phyloP scores from a whole-genome alignment of 1,140 invertebrate genomes.

The Proctacanthus coquilletti region DNA sequence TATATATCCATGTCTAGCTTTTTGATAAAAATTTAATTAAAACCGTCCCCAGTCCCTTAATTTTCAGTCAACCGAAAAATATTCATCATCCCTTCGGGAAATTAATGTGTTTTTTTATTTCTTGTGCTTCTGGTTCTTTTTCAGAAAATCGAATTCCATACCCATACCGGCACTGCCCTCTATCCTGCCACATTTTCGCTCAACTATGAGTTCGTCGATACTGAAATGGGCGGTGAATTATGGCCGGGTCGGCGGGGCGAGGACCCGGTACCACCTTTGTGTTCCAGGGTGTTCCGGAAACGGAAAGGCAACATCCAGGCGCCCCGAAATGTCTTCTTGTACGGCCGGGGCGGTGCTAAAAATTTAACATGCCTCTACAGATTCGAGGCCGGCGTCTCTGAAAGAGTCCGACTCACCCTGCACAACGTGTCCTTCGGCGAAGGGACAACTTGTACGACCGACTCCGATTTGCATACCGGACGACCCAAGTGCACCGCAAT shows the following conservation, averaged over 20 bases:
- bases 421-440: conserved; percentile 56
- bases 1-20: too few relatives aligned
- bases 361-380: conserved; percentile 59
- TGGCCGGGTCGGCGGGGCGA: conserved; percentile 43
- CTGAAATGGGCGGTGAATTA: conserved; percentile 50
- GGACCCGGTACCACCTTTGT: conserved; percentile 41
- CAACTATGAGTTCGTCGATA: conserved; percentile 75
- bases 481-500: conserved; percentile 32
- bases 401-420: conserved; percentile 45
- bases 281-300: conserved; percentile 29
- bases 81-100: conserved; percentile 1
- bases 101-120: conserved; percentile 6
- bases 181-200: conserved; percentile 47
- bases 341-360: conserved; percentile 55
- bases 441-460: conserved; percentile 44
- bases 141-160: conserved; percentile 32
- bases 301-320: conserved; percentile 28
- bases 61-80: conserved; percentile 1
- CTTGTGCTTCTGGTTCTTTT: conserved; percentile 9
- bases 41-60: background rate
- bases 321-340: conserved; percentile 54
- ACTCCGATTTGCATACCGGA: conserved; percentile 53
- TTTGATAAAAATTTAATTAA: conserved; percentile 1
- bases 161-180: conserved; percentile 45
- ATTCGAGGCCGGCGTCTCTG: conserved; percentile 47